Evolutionary conservation across 2,888 invertebrate species (phyloP).

Genomic region (Hemicrepidius hirtus): DNA sequence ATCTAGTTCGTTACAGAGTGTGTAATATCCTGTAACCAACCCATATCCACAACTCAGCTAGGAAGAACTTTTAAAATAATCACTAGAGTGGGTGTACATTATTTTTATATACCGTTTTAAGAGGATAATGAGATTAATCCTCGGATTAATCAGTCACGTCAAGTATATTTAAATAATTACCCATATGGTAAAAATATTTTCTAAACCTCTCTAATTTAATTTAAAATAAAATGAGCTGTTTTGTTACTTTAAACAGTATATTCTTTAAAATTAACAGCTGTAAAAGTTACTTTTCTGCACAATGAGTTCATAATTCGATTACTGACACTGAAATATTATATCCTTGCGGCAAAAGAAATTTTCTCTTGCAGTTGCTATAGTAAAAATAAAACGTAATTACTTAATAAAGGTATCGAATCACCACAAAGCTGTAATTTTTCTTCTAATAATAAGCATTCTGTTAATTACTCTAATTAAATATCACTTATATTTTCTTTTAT

Average conservation of each 20-base stretch:
- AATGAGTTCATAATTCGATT: neutral
- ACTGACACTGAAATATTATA: conserved; percentile 1
- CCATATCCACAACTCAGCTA: neutral
- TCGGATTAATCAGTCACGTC: too few relatives aligned
- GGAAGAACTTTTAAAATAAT: neutral
- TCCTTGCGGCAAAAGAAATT: conserved; percentile 5
- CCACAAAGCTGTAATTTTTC: neutral
- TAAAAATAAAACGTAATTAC: conserved; percentile 17
- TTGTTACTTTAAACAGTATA: neutral
- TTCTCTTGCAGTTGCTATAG: conserved; percentile 6
- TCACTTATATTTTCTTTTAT: neutral
- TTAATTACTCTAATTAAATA: conserved; percentile 22
- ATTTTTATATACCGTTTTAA: too few relatives aligned
- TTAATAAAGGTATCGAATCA: conserved; percentile 22
- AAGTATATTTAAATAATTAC: too few relatives aligned
- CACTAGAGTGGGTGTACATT: too few relatives aligned
- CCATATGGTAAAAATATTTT: too few relatives aligned
- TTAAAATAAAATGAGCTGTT: too few relatives aligned
- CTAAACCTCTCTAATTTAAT: too few relatives aligned
- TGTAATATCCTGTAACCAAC: conserved; percentile 12
- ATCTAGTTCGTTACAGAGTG: neutral
- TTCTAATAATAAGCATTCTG: neutral
- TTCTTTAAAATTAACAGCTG: neutral
- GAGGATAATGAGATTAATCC: too few relatives aligned
- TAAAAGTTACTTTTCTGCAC: neutral